Evolutionary conservation across 2,888 invertebrate genomes (phyloP).

Genomic region (Sarcophaga caerulescens): DNA sequence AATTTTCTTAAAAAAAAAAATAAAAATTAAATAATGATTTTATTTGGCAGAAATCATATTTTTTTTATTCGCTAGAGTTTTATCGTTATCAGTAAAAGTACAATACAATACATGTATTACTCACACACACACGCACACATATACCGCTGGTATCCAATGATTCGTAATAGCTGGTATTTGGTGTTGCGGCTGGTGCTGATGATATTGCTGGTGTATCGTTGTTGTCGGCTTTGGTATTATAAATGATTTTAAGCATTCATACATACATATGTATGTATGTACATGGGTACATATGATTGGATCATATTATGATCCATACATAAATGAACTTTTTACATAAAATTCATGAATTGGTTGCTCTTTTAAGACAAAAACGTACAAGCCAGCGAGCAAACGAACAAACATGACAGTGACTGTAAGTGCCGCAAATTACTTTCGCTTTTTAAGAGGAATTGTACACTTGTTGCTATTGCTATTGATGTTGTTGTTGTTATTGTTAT

Average conservation of each 20-base stretch:
- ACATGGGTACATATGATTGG: slow-evolving; percentile 47
- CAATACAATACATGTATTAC: not conserved
- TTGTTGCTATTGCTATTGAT: slow-evolving; percentile 22
- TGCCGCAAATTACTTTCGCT: slow-evolving; percentile 59
- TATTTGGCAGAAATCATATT: slow-evolving; percentile 51
- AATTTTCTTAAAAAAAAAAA: slow-evolving; percentile 33
- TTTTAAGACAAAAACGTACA: not conserved
- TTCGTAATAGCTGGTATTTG: too few species aligned
- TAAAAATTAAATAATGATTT: slow-evolving; percentile 47
- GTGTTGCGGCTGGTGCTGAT: slow-evolving; percentile 15
- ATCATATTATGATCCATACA: slow-evolving; percentile 35
- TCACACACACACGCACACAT: too few species aligned
- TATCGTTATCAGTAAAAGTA: slow-evolving; percentile 58
- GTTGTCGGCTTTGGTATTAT: slow-evolving; percentile 12
- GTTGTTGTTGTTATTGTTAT: slow-evolving; percentile 10
- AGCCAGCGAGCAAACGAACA: not conserved
- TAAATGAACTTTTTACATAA: slow-evolving; percentile 6
- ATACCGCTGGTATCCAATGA: too few species aligned
- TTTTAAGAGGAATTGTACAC: slow-evolving; percentile 55
- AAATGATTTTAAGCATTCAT: slow-evolving; percentile 33
- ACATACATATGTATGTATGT: not conserved
- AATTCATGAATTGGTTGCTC: not conserved
- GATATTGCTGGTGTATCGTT: not conserved
- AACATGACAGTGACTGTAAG: slow-evolving; percentile 6
- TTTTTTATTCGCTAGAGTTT: slow-evolving; percentile 8